Base-by-base conservation (phyloP, 1,140 invertebrate species). In the Polypedilum vanderplanki region DNA sequence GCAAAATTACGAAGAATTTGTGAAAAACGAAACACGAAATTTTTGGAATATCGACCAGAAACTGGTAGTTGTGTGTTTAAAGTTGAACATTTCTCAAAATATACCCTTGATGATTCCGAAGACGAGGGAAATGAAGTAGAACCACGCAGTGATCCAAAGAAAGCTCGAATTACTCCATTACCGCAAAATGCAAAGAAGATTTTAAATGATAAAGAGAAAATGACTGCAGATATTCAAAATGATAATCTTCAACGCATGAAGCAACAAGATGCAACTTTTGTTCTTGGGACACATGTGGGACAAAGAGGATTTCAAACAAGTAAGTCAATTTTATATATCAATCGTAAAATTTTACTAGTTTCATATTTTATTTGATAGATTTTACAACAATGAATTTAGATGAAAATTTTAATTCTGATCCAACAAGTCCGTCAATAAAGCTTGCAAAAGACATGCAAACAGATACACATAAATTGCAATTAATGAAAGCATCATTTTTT, bases 41-140 rank as follows among this genome's bases (percentile, higher is more conserved):
- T 99, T 81, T 89, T 98, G 15, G 97, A 99, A 79, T 99, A 99
- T 83, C 86, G 94, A 0, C 93, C 96, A 0, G 91, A 95, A 80
- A 98, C 94, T 57, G 98, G 98, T 8, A 96, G 95, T 18, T 99
- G 97, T 97, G 95, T 92, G 40, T 95, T 93, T 78, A 91, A 92
- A 81, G 95, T 97, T 33, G 91, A 96, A 76, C 97, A 98, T 84
- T 99, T 98, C 83, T 98, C 96, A 0, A 98, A 98, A 81, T 98
- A 99, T 83, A 95, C 94, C 2, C 84, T 98, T 7, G 90, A 91
- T 75, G 96, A 97, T 79, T 93, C 91, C 0, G 94, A 97, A 80
- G 93, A 96, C 76, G 94, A 95, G 57, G 90, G 91, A 80, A 93
- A 96, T 76, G 94, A 95, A 57, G 90, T 91, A 40, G 87, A 87